Evolutionary conservation across 2,888 invertebrate genomes (phyloP), one percentile per base, ranked within the genome.

Genomic region (Dryobota labecula): DNA sequence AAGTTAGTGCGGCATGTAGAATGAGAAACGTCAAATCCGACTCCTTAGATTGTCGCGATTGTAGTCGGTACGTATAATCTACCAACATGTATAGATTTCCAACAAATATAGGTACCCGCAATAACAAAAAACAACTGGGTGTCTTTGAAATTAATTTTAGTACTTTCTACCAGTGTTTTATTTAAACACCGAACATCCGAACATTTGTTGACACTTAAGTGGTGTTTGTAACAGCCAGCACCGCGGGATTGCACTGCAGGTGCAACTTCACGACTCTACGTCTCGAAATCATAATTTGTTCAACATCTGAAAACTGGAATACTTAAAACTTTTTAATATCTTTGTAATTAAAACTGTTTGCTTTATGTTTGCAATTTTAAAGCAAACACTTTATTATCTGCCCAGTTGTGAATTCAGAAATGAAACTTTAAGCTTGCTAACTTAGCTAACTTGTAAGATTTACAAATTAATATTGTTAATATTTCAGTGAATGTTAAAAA

Each of bases 141-240:
- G 49, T 53, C 20, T 13, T 49, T 63, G 7, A 73, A 57, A 69
- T 63, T 57, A 57, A 57, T 73, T 63, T 60, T 13, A 69, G 24
- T 53, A 36, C 38, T 63, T 66, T 54, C 27, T 61, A 58, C 63
- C 33, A 58, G 43, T 51, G 56, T 61, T 73, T 66, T 70, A 70
- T 77, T 76, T 70, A 73, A 77, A 63, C 51, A 70, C 51, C 13
- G 62, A 71, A 76, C 70, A 72, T 81, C 51, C 13, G 62, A 71
- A 76, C 70, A 72, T 81, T 82, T 74, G 69, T 74, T 73, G 69
- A 77, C 79, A 76, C 71, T 81, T 76, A 78, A 84, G 79, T 71
- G 70, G 73, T 76, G 62, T 75, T 84, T 71, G 65, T 77, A 64
- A 68, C 45, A 74, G 51, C 51, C 20, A 45, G 69, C 36, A 53